These are phyloP conservation scores for Drosophila mulleri DNA, from an alignment of 2,888 invertebrate genomes.

Conservation along the genomic window DNA sequence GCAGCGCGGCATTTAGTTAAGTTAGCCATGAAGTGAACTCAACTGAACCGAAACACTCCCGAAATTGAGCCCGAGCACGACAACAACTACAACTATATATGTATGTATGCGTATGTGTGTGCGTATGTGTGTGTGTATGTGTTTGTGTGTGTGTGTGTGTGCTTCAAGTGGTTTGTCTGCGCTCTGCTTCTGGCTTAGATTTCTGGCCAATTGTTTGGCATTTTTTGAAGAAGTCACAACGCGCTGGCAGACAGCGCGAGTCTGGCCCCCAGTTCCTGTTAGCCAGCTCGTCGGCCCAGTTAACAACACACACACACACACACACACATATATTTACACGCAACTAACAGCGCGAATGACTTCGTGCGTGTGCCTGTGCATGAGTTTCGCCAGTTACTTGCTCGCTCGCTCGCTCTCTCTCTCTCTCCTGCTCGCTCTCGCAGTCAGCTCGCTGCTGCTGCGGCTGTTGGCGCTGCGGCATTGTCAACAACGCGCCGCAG, in stretches of 20 bases:
- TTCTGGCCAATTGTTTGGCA: constrained; percentile 74
- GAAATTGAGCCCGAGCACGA: constrained; percentile 68
- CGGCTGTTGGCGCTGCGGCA: constrained; percentile 61
- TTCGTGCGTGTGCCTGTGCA: constrained; percentile 56
- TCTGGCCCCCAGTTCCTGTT: constrained; percentile 51
- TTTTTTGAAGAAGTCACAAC: constrained; percentile 68
- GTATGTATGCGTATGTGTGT: constrained; percentile 14
- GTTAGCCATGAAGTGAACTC: constrained; percentile 82
- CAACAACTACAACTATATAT: constrained; percentile 40
- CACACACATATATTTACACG: neutral
- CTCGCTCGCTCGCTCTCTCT: constrained; percentile 4
- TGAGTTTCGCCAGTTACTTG: constrained; percentile 17
- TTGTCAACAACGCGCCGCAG: constrained; percentile 72
- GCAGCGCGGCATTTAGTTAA: constrained; percentile 82
- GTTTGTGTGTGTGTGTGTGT: constrained; percentile 37
- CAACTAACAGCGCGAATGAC: constrained; percentile 35
- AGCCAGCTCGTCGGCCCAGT: constrained; percentile 59
- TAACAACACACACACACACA: constrained; percentile 26
- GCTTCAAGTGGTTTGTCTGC: constrained; percentile 71
- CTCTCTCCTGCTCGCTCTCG: constrained; percentile 8
- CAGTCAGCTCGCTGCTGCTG: constrained; percentile 53
- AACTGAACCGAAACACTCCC: constrained; percentile 81
- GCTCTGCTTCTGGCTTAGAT: constrained; percentile 66
- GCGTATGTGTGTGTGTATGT: constrained; percentile 12
- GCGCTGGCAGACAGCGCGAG: constrained; percentile 57